These are phyloP conservation scores for Rhinogobius similis DNA, from an alignment of 2,113 vertebrate genomes.

Conservation along the genomic window DNA sequence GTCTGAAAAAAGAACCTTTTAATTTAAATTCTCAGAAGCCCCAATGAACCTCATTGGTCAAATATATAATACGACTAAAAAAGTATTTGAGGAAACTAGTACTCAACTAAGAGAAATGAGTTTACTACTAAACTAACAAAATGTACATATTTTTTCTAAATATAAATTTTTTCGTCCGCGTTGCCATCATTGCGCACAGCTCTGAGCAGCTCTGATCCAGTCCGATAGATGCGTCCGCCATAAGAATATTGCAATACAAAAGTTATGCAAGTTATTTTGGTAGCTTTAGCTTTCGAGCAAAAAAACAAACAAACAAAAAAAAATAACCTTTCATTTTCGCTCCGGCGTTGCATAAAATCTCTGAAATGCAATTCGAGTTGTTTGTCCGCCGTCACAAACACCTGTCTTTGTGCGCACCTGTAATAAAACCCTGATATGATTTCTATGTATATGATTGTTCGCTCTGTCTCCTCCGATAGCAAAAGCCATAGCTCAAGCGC, in stretches of 20 bases:
- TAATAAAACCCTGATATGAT: constrained; percentile 10
- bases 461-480: constrained; percentile 11
- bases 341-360: constrained; percentile 47
- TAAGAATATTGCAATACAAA: constrained; percentile 10
- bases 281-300: constrained; percentile 19
- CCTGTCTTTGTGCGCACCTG: not conserved
- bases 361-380: not conserved
- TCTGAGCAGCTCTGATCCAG: constrained; percentile 7
- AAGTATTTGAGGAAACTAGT: too few relatives aligned
- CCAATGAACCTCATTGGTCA: too few relatives aligned
- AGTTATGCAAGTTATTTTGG: not conserved
- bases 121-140: too few relatives aligned
- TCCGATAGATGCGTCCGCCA: not conserved
- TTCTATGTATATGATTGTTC: constrained; percentile 14
- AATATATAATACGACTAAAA: too few relatives aligned
- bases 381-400: not conserved
- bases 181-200: not conserved
- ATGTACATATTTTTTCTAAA: too few relatives aligned
- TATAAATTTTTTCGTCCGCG: too few relatives aligned
- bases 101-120: too few relatives aligned
- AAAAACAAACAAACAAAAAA: constrained; percentile 15
- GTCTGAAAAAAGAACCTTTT: too few relatives aligned
- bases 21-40: too few relatives aligned
- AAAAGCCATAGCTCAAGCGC: constrained; percentile 9
- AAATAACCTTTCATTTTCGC: constrained; percentile 12